These are phyloP conservation scores for Conomelus anceps DNA, from an alignment of 2,888 invertebrate species.

Conservation along the genomic window DNA sequence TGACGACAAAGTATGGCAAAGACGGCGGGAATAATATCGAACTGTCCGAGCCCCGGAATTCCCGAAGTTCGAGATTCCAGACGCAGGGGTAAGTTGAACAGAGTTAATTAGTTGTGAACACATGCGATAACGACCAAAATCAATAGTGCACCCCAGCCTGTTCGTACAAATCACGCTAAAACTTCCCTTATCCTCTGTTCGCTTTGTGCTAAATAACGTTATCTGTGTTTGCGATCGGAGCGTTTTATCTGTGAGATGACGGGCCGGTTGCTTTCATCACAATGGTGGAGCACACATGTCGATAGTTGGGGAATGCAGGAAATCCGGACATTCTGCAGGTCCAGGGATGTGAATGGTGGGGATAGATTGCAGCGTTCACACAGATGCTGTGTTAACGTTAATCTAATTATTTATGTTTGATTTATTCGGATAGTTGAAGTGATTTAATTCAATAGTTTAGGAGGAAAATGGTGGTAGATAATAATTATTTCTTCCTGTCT, in stretches of 20 bases:
- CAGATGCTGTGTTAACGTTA: background rate
- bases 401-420: background rate
- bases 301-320: background rate
- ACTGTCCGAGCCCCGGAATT: background rate
- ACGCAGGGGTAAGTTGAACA: background rate
- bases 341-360: background rate
- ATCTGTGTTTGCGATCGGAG: background rate
- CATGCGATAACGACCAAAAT: background rate
- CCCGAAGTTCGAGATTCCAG: background rate
- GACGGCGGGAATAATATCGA: background rate
- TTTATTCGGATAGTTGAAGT: background rate
- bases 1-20: background rate
- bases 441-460: too few species aligned
- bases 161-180: background rate
- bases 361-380: background rate
- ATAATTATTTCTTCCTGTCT: too few species aligned
- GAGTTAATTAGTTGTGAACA: background rate
- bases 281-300: background rate
- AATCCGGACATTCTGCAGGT: background rate
- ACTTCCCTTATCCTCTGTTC: background rate
- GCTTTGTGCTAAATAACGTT: background rate
- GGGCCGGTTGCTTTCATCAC: background rate
- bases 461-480: too few species aligned
- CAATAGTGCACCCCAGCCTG: background rate
- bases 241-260: background rate